Base-by-base conservation (phyloP, 2,797 vertebrate species). In the Acanthurus lineatus region DNA sequence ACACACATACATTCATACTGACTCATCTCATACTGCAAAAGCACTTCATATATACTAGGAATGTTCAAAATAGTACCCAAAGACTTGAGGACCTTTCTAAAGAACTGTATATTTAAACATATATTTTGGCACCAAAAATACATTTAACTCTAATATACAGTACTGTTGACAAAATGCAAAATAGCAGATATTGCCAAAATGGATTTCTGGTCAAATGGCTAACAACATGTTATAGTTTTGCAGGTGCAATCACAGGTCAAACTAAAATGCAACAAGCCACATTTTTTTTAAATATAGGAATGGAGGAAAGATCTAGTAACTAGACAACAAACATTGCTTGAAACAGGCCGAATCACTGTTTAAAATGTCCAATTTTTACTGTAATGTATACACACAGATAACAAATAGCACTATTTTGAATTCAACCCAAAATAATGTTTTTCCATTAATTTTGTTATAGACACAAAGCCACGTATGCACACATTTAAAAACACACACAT, bases 401-500 rank as follows among this genome's bases (percentile, higher is more conserved):
- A 42, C 11, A 32, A 73, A 59, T 22, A 48, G 5, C 15, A 58
- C 25, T 17, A 47, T 20, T 48, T 28, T 12, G 4, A 58, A 57
- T 63, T 48, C 9, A 68, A 45, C 2, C 15, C 4, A 58, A 48
- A 40, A 25, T 44, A 63, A 42, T 17, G 6, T 11, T 3, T 56
- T 62, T 42, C 28, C 40, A 19, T n/a, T 15, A 22, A 44, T 48
- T 44, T 58, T 51, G 17, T 61, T 14, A 22, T 6, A 9, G 19
- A 42, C 25, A n/a, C 16, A 56, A 28, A 47, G 40, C 14, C 40
- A 62, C 20, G 54, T 6, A 53, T 19, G 59, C 20, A 73, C 76
- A 58, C 63, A 58, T 48, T 15, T 6, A 68, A 17, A 84, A 38
- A 68, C 42, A 56, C 58, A 54, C 17, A 14, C n/a, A 60, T 14